Evolutionary conservation across 1,140 invertebrate species (phyloP).

Genomic region (Rhizoglyphus robini): DNA sequence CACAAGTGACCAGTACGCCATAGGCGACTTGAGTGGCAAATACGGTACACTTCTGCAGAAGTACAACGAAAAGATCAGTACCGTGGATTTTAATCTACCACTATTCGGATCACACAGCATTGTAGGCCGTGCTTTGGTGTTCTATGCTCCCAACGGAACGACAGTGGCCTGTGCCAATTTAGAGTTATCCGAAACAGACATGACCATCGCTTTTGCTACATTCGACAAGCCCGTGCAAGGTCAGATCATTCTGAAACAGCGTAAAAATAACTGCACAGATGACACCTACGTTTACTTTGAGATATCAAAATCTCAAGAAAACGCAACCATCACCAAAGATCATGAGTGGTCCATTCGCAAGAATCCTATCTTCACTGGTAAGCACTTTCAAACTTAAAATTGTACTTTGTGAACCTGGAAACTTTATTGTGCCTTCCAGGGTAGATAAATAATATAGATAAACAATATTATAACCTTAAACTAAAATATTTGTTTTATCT

Average conservation of each 20-base stretch:
- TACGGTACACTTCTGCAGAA: conserved; percentile 34
- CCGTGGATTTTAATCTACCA: conserved; percentile 43
- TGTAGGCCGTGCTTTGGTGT: conserved; percentile 61
- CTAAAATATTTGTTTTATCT: conserved; percentile 5
- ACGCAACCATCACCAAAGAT: conserved; percentile 44
- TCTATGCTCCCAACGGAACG: conserved; percentile 41
- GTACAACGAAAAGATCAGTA: not conserved
- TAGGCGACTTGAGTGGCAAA: conserved; percentile 80
- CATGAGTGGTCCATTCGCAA: conserved; percentile 53
- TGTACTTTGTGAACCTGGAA: too few species aligned
- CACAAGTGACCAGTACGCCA: conserved; percentile 70
- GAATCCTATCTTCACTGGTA: conserved; percentile 41
- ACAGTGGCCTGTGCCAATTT: conserved; percentile 42
- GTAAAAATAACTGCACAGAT: conserved; percentile 54
- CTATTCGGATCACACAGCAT: conserved; percentile 63
- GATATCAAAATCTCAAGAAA: conserved; percentile 26
- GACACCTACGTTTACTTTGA: conserved; percentile 52
- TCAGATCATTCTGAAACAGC: conserved; percentile 64
- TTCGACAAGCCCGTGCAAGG: conserved; percentile 73
- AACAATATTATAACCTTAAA: not conserved
- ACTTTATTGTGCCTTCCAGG: not conserved
- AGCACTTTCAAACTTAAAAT: not conserved
- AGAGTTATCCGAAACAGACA: conserved; percentile 27
- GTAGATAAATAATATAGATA: not conserved
- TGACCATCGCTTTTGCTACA: conserved; percentile 35